These are phyloP conservation scores for Zophobas morio DNA, from an alignment of 1,140 invertebrate species.

Conservation along the genomic window DNA sequence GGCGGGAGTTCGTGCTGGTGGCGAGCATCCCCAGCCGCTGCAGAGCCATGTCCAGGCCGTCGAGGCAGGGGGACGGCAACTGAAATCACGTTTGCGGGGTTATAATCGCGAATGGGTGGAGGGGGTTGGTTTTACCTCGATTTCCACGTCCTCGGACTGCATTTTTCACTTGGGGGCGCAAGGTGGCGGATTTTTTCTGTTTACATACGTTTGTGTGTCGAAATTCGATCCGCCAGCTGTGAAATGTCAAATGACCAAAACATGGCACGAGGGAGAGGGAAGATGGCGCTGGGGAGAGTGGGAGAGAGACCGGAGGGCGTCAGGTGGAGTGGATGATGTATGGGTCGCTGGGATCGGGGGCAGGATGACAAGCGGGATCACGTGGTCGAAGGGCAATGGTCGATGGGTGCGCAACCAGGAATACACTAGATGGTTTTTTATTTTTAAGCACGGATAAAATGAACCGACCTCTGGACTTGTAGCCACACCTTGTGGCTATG, in stretches of 20 bases:
- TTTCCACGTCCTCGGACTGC: slow-evolving; percentile 36
- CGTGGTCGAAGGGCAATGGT: no score
- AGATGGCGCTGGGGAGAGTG: not conserved
- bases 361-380: no score
- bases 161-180: not conserved
- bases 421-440: no score
- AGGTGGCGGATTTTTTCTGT: not conserved
- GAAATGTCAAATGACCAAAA: slow-evolving; percentile 38
- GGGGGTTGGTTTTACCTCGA: slow-evolving; percentile 15
- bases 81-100: not conserved
- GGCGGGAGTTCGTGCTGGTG: slow-evolving; percentile 70
- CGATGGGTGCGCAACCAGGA: no score
- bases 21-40: slow-evolving; percentile 74
- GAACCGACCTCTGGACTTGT: no score
- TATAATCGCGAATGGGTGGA: not conserved
- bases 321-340: no score
- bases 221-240: slow-evolving; percentile 35
- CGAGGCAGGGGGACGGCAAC: slow-evolving; percentile 58
- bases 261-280: slow-evolving; percentile 10
- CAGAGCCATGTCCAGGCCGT: slow-evolving; percentile 72
- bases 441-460: no score
- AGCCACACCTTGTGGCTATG: no score
- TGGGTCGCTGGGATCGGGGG: no score
- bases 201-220: slow-evolving; percentile 34
- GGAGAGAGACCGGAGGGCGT: slow-evolving; percentile 3